phyloP scores from a whole-genome alignment of 2,888 invertebrate species.

The Noctua janthina region DNA sequence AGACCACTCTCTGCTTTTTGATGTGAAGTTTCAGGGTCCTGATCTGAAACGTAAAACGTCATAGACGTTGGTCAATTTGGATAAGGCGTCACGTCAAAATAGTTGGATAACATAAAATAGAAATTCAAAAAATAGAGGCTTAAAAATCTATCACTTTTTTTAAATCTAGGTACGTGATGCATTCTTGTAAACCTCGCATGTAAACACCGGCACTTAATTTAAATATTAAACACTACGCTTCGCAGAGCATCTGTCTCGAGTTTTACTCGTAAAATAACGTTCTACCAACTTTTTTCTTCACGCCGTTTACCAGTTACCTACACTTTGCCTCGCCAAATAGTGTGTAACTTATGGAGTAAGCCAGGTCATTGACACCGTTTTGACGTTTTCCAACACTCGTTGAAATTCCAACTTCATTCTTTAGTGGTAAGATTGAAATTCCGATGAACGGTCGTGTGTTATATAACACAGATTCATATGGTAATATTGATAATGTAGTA shows the following conservation, averaged over 20 bases:
- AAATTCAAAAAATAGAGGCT: too few relatives aligned
- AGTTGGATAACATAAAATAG: not conserved
- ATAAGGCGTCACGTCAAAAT: not conserved
- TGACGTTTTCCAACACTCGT: slow-evolving; percentile 47
- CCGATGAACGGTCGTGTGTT: slow-evolving; percentile 9
- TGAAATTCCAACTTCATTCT: slow-evolving; percentile 46
- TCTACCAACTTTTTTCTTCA: slow-evolving; percentile 62
- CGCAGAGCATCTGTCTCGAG: slow-evolving; percentile 58
- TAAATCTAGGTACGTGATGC: not conserved
- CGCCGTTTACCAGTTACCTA: slow-evolving; percentile 64
- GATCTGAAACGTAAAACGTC: not conserved
- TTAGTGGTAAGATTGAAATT: slow-evolving; percentile 38
- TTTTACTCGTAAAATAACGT: slow-evolving; percentile 55
- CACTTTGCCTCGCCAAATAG: slow-evolving; percentile 71
- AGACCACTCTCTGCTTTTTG: not conserved
- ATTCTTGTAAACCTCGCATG: slow-evolving; percentile 18
- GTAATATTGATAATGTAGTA: slow-evolving; percentile 49
- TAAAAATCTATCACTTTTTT: not conserved
- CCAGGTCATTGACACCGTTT: slow-evolving; percentile 80
- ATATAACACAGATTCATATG: slow-evolving; percentile 58
- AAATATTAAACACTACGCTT: slow-evolving; percentile 38
- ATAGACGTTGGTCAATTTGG: not conserved
- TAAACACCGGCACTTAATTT: slow-evolving; percentile 39
- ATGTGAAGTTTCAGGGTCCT: not conserved
- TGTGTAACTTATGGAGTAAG: slow-evolving; percentile 75